Evolutionary conservation across 2,888 invertebrate genomes (phyloP), one percentile per base, ranked within the genome.

Genomic region (Amitus sp.): DNA sequence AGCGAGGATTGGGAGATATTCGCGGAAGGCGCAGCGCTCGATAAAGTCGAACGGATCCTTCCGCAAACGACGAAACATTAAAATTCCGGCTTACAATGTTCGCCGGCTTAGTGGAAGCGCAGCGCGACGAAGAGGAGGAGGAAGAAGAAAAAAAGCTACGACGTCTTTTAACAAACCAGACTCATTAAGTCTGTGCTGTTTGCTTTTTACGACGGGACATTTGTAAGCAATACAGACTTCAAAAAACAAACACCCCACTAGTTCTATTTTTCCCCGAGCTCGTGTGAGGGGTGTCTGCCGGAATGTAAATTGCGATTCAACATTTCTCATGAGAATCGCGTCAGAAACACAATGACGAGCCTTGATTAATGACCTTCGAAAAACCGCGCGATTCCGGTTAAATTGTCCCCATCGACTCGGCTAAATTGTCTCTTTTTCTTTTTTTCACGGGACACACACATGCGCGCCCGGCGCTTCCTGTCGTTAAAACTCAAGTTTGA

Each of bases 111-210:
- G 73, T 73, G 74, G 70, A 74, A 66, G 47, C 47, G 46, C 19
- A 49, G 47, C 40, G 58, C 19, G 45, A 47, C 62, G 62, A 69
- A 72, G 73, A 71, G 66, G 67, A 66, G 62, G 68, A 49, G 40
- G 47, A 56, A 58, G 12, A 30, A 18, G 10, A 50, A 57, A 61
- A 59, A 65, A 55, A 67, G 53, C 49, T 50, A 47, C 54, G 49
- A 68, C 66, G 71, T 78, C 76, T 80, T 79, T 81, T 81, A 81
- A 82, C 81, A 80, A 74, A 78, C 78, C 81, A 75, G 77, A 79
- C 81, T 82, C 81, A 82, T 81, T 82, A 82, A 79, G 76, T 71
- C 64, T 61, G 68, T 71, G 73, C 69, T 72, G 71, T 65, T 74
- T 65, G 70, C 69, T 79, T 82, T 80, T 80, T 79, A 76, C 77